Evolutionary conservation across 1,140 invertebrate species (phyloP), one percentile per base, ranked within the genome.

Genomic region (Colletes latitarsis): DNA sequence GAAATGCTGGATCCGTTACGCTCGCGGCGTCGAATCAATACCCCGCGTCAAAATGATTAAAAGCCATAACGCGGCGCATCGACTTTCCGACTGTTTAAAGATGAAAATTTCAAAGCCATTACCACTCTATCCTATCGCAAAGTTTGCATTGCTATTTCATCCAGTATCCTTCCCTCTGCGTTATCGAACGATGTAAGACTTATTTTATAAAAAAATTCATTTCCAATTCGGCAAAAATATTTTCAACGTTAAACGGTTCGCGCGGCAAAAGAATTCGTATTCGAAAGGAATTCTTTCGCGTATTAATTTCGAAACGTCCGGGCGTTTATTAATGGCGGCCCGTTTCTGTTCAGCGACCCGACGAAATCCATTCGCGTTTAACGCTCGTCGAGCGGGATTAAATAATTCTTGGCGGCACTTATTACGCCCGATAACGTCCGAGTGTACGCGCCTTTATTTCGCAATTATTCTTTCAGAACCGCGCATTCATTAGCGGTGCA

Each of bases 401-500:
- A 77, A 77, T 77, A 77, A 70, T 70, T 46, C 55, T 19, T 19
- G n/a, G 19, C 21, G 12, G 49, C 60, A 19, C 41, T 77, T 77
- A 70, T 70, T 77, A 62, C 75, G 19, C 43, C 30, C 75, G 66
- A 70, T 39, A 60, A 69, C 75, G 43, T 49, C 66, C 66, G 43
- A 39, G 2, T 60, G 66, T 77, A 77, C 75, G 75, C 70, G 66
- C 66, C 21, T 62, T 43, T 77, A 77, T 69, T 77, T 49, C 55
- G 17, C n/a, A 77, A 77, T 77, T 52, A 77, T 70, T 70, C 75
- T 21, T 60, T n/a, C 21, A 19, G 10, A 57, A 15, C 15, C 30
- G 21, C 43, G 53, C 74, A 77, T 77, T 77, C 68, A 77, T 69
- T 77, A 77, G 53, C 74, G 17, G 15, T 55, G 53, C 9, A 55